A percentile compares a stretch with the other conserved stretches of the same genome.
Conservation (phyloP, 2,888 invertebrate species). For the Ectemnius lituratus region DNA sequence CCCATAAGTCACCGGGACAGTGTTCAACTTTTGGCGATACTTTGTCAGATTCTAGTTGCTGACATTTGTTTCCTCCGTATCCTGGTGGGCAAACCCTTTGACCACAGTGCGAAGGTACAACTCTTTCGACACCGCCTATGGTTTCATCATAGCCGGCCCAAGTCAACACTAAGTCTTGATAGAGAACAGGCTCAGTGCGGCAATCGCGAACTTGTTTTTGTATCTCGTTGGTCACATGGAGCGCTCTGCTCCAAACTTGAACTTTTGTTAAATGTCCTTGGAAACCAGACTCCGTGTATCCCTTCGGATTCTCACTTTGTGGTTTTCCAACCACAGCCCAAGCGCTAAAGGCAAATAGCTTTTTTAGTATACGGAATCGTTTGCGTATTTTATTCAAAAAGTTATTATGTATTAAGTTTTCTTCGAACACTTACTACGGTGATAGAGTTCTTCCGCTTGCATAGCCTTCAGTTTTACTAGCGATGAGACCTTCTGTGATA, state of each 20-base stretch:
- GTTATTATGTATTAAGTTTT: too few relatives aligned
- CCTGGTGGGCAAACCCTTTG: conserved; percentile 93
- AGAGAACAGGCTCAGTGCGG: conserved; percentile 93
- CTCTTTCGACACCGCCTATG: conserved; percentile 92
- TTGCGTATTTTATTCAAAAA: too few relatives aligned
- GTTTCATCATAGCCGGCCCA: conserved; percentile 97
- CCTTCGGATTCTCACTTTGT: conserved; percentile 82
- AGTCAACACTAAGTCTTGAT: conserved; percentile 90
- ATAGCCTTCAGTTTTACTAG: conserved; percentile 94
- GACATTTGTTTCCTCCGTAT: conserved; percentile 91
- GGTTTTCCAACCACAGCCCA: conserved; percentile 96
- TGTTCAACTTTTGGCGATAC: conserved; percentile 91
- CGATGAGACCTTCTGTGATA: conserved; percentile 96
- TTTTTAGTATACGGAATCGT: not conserved
- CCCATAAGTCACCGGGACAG: conserved; percentile 96
- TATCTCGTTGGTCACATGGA: conserved; percentile 94
- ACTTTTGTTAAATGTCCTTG: conserved; percentile 96
- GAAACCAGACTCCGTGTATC: conserved; percentile 94
- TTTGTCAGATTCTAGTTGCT: conserved; percentile 90
- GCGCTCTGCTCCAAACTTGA: conserved; percentile 94
- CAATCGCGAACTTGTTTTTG: conserved; percentile 96
- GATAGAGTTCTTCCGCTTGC: conserved; percentile 90
- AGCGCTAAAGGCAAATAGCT: conserved; percentile 80
- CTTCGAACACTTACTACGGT: conserved; percentile 83
- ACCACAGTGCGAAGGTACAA: conserved; percentile 95